Evolutionary conservation across 2,113 vertebrate species (phyloP).

Genomic region (Neofelis nebulosa): DNA sequence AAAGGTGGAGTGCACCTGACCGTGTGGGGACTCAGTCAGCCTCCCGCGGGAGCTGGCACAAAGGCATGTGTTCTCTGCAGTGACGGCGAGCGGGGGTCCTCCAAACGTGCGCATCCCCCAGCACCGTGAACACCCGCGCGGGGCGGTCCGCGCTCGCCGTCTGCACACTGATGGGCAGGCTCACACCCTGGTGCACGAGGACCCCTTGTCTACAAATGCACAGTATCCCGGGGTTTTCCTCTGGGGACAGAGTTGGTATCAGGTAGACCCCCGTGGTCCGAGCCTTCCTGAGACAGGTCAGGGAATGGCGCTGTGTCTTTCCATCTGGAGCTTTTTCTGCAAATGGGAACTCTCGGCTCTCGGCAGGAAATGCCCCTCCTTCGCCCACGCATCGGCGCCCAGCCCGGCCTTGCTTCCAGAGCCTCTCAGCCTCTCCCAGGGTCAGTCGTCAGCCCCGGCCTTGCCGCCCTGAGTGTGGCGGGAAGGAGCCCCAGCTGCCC

Average conservation of each 20-base stretch:
- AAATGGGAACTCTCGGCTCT: not conserved
- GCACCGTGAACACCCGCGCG: fast-evolving
- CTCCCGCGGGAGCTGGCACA: no score
- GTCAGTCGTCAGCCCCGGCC: no score
- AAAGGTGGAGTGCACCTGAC: fast-evolving
- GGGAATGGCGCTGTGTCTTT: not conserved
- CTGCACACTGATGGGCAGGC: fast-evolving
- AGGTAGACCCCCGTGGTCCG: not conserved
- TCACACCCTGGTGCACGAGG: fast-evolving
- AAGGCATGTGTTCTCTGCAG: not conserved
- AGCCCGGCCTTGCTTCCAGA: not conserved
- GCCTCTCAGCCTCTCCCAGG: not conserved
- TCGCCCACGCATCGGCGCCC: not conserved
- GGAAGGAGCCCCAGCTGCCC: not conserved
- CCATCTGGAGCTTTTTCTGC: not conserved
- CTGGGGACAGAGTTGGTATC: not conserved
- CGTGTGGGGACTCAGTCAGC: not conserved
- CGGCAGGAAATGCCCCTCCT: fast-evolving
- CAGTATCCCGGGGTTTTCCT: not conserved
- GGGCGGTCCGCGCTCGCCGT: no score
- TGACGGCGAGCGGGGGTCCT: not conserved
- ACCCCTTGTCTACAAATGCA: not conserved
- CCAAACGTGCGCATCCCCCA: not conserved
- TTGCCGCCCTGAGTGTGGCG: not conserved
- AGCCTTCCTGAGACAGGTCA: not conserved